phyloP scores from a whole-genome alignment of 2,888 invertebrate genomes.

The Fragum whitleyi region DNA sequence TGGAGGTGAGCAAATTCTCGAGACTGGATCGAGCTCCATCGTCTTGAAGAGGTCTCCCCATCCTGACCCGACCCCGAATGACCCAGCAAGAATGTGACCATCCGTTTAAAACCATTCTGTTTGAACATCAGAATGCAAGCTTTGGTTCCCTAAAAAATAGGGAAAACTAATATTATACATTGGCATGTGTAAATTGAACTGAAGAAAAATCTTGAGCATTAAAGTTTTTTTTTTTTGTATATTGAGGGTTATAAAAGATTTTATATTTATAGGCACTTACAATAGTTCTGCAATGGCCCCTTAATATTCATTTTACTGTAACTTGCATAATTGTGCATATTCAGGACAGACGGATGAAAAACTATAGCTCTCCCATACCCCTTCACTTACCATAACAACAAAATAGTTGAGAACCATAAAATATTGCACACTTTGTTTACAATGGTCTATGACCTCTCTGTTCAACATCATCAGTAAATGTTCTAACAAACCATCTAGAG shows the following conservation, averaged over 20 bases:
- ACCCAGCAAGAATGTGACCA: slow-evolving; percentile 85
- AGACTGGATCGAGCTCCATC: slow-evolving; percentile 86
- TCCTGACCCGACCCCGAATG: slow-evolving; percentile 33
- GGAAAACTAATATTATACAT: not conserved
- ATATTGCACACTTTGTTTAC: slow-evolving; percentile 85
- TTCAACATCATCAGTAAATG: slow-evolving; percentile 83
- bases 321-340: no score
- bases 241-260: no score
- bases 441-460: slow-evolving; percentile 85
- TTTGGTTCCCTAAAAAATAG: slow-evolving; percentile 82
- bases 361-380: no score
- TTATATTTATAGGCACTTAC: no score
- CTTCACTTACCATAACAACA: slow-evolving; percentile 84
- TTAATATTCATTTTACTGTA: no score
- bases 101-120: slow-evolving; percentile 83
- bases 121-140: slow-evolving; percentile 85
- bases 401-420: slow-evolving; percentile 85
- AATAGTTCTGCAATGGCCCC: no score
- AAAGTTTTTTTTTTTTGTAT: no score
- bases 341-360: no score
- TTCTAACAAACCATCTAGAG: slow-evolving; percentile 82
- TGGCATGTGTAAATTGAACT: no score
- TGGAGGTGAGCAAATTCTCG: slow-evolving; percentile 86
- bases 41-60: slow-evolving; percentile 79
- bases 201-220: no score